These are phyloP conservation scores for Anser brachyrhynchus DNA, from an alignment of 2,113 vertebrate genomes.

Conservation along the genomic window DNA sequence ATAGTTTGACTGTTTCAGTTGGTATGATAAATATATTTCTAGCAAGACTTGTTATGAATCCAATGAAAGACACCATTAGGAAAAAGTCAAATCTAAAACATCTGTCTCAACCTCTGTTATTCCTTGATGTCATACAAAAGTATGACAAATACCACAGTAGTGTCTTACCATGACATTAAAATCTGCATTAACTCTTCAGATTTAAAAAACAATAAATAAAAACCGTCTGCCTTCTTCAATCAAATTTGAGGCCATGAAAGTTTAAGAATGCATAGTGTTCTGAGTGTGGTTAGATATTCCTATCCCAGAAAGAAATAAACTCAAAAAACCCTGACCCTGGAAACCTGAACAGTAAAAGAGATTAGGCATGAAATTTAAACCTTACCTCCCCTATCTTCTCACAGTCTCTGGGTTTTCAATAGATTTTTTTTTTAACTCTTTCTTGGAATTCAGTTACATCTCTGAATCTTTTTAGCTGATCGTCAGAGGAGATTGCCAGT, in stretches of 20 bases:
- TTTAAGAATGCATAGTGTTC: background rate
- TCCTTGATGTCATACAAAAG: background rate
- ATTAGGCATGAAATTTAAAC: background rate
- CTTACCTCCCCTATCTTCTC: background rate
- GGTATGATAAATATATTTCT: background rate
- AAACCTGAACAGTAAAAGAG: background rate
- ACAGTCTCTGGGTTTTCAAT: background rate
- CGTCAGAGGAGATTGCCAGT: background rate
- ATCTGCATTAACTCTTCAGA: background rate
- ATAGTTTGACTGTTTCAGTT: background rate
- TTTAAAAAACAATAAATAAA: background rate
- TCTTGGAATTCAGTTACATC: background rate
- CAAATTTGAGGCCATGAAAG: background rate
- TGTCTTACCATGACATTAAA: background rate
- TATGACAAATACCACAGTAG: background rate
- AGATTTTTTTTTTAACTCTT: background rate
- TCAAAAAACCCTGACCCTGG: background rate
- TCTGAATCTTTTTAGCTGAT: background rate
- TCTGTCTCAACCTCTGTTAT: background rate
- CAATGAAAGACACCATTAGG: background rate
- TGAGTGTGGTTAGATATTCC: background rate
- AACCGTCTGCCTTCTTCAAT: background rate
- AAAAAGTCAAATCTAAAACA: background rate
- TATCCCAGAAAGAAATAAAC: background rate
- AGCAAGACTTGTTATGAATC: background rate